Percentiles rank a stretch among this genome's conserved stretches.
Conservation (phyloP, 2,797 vertebrate genomes). For the Trichosurus vulpecula region DNA sequence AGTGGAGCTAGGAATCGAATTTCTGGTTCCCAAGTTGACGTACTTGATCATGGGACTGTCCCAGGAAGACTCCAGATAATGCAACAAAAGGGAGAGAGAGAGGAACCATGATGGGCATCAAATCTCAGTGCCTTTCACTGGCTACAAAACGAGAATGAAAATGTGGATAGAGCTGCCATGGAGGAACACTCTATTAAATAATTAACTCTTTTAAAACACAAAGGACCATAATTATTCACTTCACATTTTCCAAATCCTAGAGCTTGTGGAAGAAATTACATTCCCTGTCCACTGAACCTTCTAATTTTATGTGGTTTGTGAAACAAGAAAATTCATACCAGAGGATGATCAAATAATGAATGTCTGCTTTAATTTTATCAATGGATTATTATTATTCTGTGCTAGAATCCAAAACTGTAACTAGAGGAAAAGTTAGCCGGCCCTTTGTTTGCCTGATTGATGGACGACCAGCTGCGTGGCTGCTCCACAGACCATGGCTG, state of each 20-base stretch:
- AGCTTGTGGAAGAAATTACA: slow-evolving; percentile 22
- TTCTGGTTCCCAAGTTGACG: neutral
- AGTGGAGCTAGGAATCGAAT: slow-evolving; percentile 9
- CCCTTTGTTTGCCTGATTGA: neutral
- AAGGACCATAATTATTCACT: slow-evolving; percentile 38
- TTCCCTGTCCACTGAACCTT: slow-evolving; percentile 31
- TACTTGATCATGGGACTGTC: neutral
- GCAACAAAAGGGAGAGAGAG: neutral
- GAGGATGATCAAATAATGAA: slow-evolving; percentile 26
- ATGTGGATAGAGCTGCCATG: rapidly evolving
- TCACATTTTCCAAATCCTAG: slow-evolving; percentile 1
- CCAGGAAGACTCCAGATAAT: neutral
- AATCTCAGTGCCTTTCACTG: neutral
- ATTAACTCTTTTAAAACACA: neutral
- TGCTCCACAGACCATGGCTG: neutral
- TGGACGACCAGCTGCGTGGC: neutral
- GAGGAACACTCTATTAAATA: neutral
- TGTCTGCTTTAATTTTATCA: slow-evolving; percentile 19
- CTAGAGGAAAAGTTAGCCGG: slow-evolving; percentile 2
- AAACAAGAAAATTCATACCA: slow-evolving; percentile 25
- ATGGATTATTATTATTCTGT: slow-evolving; percentile 4
- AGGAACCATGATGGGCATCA: neutral
- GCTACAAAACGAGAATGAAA: neutral
- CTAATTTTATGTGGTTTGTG: slow-evolving; percentile 44
- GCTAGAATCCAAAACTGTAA: neutral